These are phyloP conservation scores for Copidosoma floridanum DNA, from an alignment of 1,140 invertebrate genomes.

Conservation along the genomic window DNA sequence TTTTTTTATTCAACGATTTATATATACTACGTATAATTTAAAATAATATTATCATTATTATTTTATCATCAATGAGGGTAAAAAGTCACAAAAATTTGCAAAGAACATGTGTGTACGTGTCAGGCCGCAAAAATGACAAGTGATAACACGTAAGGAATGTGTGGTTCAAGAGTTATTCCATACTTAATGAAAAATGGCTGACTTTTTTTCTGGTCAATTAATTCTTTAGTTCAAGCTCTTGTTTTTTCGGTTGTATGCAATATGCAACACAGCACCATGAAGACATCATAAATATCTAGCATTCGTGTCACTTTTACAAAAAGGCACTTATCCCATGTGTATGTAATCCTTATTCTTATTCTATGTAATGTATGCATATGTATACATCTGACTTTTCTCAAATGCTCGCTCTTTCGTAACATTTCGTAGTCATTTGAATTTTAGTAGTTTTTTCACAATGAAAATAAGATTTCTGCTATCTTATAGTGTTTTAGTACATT, in stretches of 20 bases:
- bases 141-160: conserved; percentile 24
- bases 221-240: conserved; percentile 16
- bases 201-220: conserved; percentile 9
- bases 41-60: not conserved
- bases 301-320: conserved; percentile 30
- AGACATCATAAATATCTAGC: conserved; percentile 15
- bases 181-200: conserved; percentile 12
- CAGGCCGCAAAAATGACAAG: conserved; percentile 14
- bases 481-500: conserved; percentile 17
- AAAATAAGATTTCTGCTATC: conserved; percentile 25
- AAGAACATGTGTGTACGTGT: not conserved
- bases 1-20: conserved; percentile 14
- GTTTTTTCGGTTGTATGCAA: conserved; percentile 13
- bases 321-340: conserved; percentile 36
- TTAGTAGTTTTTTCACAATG: conserved; percentile 8
- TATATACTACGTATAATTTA: conserved; percentile 2
- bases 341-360: too few species aligned
- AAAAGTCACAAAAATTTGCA: not conserved
- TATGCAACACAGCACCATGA: conserved; percentile 11
- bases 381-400: not conserved
- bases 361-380: too few species aligned
- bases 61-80: not conserved
- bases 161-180: conserved; percentile 19
- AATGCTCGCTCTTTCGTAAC: conserved; percentile 11
- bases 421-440: too few species aligned